Evolutionary conservation across 2,797 vertebrate genomes (phyloP).

Genomic region (Microtus obscurus): DNA sequence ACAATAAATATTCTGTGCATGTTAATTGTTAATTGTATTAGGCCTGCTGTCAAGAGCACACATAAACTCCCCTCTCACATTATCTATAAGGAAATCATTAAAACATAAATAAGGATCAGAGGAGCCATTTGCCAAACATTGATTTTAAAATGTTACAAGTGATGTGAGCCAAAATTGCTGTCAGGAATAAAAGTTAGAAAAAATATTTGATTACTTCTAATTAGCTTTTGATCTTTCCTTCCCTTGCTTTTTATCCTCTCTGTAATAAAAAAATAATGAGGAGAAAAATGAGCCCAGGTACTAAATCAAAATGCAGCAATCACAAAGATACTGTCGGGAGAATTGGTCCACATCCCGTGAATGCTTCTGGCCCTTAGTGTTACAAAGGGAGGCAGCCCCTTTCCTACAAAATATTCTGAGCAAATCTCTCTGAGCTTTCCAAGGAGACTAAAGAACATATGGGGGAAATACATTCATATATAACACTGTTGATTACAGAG

Average conservation of each 20-base stretch:
- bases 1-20: slow-evolving; percentile 5
- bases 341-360: slow-evolving; percentile 18
- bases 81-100: slow-evolving; percentile 65
- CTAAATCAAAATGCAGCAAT: slow-evolving; percentile 77
- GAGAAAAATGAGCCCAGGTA: slow-evolving; percentile 68
- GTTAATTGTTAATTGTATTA: slow-evolving; percentile 51
- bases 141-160: slow-evolving; percentile 71
- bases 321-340: slow-evolving; percentile 61
- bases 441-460: background rate
- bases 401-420: slow-evolving; percentile 47
- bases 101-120: slow-evolving; percentile 69
- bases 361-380: slow-evolving; percentile 65
- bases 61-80: slow-evolving; percentile 33
- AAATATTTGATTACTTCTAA: slow-evolving; percentile 83
- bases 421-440: slow-evolving; percentile 56
- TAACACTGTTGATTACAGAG: background rate
- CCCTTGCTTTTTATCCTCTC: slow-evolving; percentile 76
- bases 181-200: slow-evolving; percentile 70
- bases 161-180: slow-evolving; percentile 63
- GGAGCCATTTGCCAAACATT: slow-evolving; percentile 73
- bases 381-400: slow-evolving; percentile 43
- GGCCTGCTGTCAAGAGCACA: slow-evolving; percentile 26
- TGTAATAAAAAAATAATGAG: slow-evolving; percentile 83
- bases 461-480: background rate
- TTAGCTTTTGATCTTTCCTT: slow-evolving; percentile 80